These are phyloP conservation scores for Syngnathus acus DNA, from an alignment of 2,797 vertebrate species.

Conservation along the genomic window DNA sequence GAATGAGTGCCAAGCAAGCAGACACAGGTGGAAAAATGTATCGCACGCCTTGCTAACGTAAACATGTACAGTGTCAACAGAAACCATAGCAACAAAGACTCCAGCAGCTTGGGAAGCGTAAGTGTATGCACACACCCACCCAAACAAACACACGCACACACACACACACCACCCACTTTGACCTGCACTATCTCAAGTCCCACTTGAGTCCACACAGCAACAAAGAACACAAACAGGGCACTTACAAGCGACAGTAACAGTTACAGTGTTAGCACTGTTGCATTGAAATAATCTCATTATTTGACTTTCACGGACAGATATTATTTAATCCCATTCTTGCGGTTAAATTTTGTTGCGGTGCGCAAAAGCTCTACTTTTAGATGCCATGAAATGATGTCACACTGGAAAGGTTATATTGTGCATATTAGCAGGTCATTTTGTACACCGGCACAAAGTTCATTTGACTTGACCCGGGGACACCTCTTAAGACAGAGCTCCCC, in stretches of 20 bases:
- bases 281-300: background rate
- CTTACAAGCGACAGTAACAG: background rate
- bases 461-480: constrained; percentile 25
- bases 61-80: constrained; percentile 52
- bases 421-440: background rate
- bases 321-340: background rate
- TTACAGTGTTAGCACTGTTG: background rate
- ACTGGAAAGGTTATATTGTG: background rate
- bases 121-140: background rate
- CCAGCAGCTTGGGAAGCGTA: background rate
- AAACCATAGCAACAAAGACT: constrained; percentile 45
- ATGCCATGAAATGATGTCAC: no score
- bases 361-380: no score
- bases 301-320: background rate
- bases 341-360: background rate
- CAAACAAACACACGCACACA: constrained; percentile 3
- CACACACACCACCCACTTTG: background rate
- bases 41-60: constrained; percentile 34
- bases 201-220: constrained; percentile 1
- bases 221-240: background rate
- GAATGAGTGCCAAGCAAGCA: constrained; percentile 11
- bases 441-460: background rate
- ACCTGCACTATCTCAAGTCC: constrained; percentile 19
- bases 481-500: constrained; percentile 31
- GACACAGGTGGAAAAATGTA: constrained; percentile 19